phyloP scores from a whole-genome alignment of 2,113 vertebrate genomes.

The Lynx canadensis region DNA sequence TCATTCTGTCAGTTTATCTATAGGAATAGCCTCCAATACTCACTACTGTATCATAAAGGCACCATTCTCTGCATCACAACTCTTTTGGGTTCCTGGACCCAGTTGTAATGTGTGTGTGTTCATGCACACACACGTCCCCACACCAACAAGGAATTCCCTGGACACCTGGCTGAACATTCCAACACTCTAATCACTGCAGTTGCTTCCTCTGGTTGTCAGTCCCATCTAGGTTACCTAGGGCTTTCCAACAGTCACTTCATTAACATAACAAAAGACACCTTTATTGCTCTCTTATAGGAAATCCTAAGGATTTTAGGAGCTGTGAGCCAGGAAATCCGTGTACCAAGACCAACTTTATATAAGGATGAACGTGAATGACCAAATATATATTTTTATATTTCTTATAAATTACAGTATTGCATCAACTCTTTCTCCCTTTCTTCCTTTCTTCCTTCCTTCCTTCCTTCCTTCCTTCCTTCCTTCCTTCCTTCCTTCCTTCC shows the following conservation, averaged over 20 bases:
- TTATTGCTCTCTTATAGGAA: not conserved
- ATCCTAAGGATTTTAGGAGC: not conserved
- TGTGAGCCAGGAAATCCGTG: not conserved
- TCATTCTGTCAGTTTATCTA: not conserved
- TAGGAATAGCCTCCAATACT: not conserved
- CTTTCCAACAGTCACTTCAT: not conserved
- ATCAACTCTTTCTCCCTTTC: too few species aligned
- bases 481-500: too few species aligned
- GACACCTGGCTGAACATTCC: not conserved
- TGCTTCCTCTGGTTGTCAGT: not conserved
- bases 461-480: too few species aligned
- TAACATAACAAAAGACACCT: not conserved
- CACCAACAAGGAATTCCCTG: not conserved
- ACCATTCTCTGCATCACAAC: not conserved
- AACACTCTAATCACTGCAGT: too few species aligned
- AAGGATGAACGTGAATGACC: not conserved
- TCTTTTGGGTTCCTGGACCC: not conserved
- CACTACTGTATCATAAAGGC: not conserved
- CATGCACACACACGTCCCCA: fast-evolving
- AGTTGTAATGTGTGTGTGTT: not conserved
- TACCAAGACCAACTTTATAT: not conserved
- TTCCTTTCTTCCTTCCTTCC: too few species aligned
- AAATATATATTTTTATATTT: not conserved
- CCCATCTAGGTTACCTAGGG: not conserved
- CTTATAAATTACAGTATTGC: not conserved